Evolutionary conservation across 2,113 vertebrate species (phyloP).

Genomic region (Perca schrenkii): DNA sequence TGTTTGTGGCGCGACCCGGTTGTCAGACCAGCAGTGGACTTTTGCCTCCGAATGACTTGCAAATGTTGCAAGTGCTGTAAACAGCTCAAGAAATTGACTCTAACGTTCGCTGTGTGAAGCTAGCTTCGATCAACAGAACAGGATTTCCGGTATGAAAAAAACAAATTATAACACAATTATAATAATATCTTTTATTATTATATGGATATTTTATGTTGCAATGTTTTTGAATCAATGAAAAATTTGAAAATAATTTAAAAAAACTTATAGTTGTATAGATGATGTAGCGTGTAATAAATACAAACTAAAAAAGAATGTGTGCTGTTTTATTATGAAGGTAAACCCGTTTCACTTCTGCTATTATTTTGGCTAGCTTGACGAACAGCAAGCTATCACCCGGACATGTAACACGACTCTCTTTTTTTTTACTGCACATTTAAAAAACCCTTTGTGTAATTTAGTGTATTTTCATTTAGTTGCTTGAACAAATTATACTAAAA

Average conservation of each 20-base stretch:
- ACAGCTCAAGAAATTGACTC: neutral
- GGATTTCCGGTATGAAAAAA: slow-evolving; percentile 38
- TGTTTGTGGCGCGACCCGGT: slow-evolving; percentile 14
- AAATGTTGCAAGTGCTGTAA: neutral
- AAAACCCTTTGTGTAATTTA: neutral
- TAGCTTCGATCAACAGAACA: rapidly evolving
- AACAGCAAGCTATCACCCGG: neutral
- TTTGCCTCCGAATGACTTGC: neutral
- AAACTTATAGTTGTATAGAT: too few relatives aligned
- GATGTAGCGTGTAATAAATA: neutral
- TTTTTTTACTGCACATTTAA: neutral
- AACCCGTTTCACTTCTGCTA: neutral
- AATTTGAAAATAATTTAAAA: neutral
- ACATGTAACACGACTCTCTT: too few relatives aligned
- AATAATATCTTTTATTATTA: too few relatives aligned
- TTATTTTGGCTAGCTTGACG: neutral
- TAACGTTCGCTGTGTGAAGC: neutral
- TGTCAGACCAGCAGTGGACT: neutral
- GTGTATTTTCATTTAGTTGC: neutral
- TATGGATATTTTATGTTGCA: neutral
- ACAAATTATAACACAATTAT: neutral
- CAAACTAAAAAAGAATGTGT: neutral
- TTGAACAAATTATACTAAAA: neutral
- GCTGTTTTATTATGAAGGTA: neutral
- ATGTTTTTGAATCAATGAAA: neutral